Conservation (phyloP, 2,888 invertebrate species). For the Calameuta filiformis region DNA sequence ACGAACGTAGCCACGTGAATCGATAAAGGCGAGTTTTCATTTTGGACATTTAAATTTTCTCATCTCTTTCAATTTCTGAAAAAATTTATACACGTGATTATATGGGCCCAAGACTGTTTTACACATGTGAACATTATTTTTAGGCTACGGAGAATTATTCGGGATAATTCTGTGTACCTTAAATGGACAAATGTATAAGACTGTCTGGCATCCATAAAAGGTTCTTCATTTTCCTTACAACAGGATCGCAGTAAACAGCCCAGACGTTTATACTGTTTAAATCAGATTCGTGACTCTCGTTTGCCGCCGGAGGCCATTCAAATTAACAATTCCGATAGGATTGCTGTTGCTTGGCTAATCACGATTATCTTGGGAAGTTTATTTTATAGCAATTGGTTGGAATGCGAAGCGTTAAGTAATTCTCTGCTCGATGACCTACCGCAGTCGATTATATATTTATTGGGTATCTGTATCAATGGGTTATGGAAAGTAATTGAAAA, state of each 20-base stretch:
- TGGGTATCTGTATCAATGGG: neutral
- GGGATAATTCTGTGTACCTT: neutral
- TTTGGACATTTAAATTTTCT: neutral
- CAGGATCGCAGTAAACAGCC: neutral
- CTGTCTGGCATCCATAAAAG: neutral
- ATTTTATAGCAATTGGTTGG: neutral
- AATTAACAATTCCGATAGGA: neutral
- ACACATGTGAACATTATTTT: neutral
- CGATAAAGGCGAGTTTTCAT: neutral
- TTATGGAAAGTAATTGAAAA: neutral
- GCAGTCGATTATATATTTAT: neutral
- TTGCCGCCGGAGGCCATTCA: neutral
- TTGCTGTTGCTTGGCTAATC: neutral
- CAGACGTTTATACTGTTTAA: neutral
- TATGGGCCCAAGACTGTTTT: neutral
- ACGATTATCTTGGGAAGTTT: neutral
- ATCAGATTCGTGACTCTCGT: neutral
- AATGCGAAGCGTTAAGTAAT: neutral
- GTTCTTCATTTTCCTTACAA: neutral
- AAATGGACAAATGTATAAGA: neutral
- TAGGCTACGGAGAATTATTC: neutral
- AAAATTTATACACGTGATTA: neutral
- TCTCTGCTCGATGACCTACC: neutral
- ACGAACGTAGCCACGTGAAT: neutral
- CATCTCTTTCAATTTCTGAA: no score